These are phyloP conservation scores for Dasypogon diadema DNA, from an alignment of 2,888 invertebrate genomes.

Conservation along the genomic window DNA sequence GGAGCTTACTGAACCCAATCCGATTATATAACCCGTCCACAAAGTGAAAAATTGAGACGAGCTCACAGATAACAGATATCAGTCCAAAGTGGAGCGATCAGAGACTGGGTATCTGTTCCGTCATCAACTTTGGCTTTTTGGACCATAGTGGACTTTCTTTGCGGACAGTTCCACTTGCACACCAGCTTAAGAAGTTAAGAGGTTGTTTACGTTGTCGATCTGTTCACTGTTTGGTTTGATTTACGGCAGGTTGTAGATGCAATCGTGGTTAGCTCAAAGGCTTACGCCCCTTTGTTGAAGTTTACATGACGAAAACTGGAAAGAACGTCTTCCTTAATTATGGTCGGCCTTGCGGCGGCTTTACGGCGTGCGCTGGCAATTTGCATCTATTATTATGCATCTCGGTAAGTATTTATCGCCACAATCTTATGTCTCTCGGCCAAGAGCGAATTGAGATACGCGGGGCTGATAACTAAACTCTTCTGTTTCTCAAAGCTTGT, in stretches of 20 bases:
- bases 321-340: neutral
- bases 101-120: neutral
- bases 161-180: neutral
- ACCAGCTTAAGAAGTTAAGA: neutral
- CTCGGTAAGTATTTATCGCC: neutral
- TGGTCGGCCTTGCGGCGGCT: neutral
- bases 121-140: neutral
- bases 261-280: neutral
- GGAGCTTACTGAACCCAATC: neutral
- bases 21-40: neutral
- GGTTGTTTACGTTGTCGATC: neutral
- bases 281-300: neutral
- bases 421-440: neutral
- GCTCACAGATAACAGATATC: neutral
- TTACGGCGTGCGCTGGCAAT: neutral
- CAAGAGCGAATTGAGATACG: neutral
- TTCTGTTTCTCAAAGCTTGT: neutral
- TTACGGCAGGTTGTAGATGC: neutral
- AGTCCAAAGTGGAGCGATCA: neutral
- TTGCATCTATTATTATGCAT: conserved; percentile 19
- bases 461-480: neutral
- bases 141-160: neutral
- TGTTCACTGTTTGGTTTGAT: neutral
- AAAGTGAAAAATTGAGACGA: conserved; percentile 5
- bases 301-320: neutral